Percentiles rank a stretch among this genome's conserved stretches.
phyloP scores from a whole-genome alignment of 2,113 vertebrate genomes.

The Plotosus lineatus region DNA sequence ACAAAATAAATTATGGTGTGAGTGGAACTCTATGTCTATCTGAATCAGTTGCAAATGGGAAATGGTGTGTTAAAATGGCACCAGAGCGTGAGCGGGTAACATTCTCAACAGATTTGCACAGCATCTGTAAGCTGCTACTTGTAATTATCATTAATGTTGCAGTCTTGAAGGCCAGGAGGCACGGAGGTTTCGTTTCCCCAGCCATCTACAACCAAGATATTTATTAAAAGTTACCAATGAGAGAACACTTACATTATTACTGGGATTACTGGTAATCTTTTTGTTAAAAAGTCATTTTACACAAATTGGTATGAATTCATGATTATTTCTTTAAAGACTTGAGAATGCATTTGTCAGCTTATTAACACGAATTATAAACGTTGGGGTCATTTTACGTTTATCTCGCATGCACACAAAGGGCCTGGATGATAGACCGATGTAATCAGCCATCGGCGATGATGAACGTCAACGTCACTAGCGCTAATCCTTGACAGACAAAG shows the following conservation, averaged over 20 bases:
- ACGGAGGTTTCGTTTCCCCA: background rate
- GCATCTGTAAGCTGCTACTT: background rate
- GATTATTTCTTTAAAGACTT: background rate
- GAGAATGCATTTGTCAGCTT: background rate
- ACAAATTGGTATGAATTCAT: background rate
- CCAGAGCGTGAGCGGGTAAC: background rate
- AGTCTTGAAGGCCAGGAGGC: background rate
- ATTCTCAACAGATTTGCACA: conserved; percentile 5
- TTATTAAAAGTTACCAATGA: background rate
- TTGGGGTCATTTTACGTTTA: background rate
- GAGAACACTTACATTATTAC: background rate
- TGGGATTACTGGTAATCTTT: background rate
- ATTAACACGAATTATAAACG: background rate
- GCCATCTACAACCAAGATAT: background rate
- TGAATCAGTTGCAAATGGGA: background rate
- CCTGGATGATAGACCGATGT: background rate
- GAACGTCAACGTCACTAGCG: background rate
- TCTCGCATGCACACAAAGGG: conserved; percentile 5
- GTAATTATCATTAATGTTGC: background rate
- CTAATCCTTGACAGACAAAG: background rate
- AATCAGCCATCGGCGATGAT: background rate
- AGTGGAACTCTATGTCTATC: no score
- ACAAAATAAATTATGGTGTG: no score
- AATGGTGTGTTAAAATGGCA: background rate
- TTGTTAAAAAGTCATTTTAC: background rate